phyloP scores from a whole-genome alignment of 2,113 vertebrate genomes.

The Myxocyprinus asiaticus region DNA sequence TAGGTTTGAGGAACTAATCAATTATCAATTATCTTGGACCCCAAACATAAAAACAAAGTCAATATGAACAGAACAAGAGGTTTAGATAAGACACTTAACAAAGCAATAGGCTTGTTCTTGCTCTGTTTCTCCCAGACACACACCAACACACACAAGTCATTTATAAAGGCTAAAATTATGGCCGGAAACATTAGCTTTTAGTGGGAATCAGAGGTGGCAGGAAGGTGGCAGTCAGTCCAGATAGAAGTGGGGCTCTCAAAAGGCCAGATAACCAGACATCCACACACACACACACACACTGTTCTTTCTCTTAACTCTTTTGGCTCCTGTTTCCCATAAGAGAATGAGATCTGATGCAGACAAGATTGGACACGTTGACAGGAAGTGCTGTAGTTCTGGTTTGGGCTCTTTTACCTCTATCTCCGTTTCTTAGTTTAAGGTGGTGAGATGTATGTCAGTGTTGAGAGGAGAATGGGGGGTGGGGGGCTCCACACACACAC shows the following conservation, averaged over 20 bases:
- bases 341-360: slow-evolving; percentile 26
- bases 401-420: slow-evolving; percentile 12
- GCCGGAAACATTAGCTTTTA: slow-evolving; percentile 36
- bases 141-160: slow-evolving; percentile 41
- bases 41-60: too few relatives aligned
- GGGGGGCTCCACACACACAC: slow-evolving; percentile 43
- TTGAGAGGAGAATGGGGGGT: slow-evolving; percentile 52
- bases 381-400: slow-evolving; percentile 36
- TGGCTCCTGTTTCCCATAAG: slow-evolving; percentile 43
- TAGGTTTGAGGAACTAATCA: too few relatives aligned
- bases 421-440: slow-evolving; percentile 52
- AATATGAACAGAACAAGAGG: too few relatives aligned
- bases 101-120: too few relatives aligned
- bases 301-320: slow-evolving; percentile 23
- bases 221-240: slow-evolving; percentile 47
- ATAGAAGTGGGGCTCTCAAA: slow-evolving; percentile 30
- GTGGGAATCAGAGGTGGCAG: slow-evolving; percentile 27
- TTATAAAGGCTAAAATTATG: slow-evolving; percentile 56
- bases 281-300: slow-evolving; percentile 30
- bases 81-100: too few relatives aligned
- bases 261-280: slow-evolving; percentile 14
- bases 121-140: neutral
- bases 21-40: too few relatives aligned
- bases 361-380: slow-evolving; percentile 53
- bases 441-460: slow-evolving; percentile 74